Evolutionary conservation across 2,797 vertebrate genomes (phyloP).

Genomic region (Loris lydekkerianus): DNA sequence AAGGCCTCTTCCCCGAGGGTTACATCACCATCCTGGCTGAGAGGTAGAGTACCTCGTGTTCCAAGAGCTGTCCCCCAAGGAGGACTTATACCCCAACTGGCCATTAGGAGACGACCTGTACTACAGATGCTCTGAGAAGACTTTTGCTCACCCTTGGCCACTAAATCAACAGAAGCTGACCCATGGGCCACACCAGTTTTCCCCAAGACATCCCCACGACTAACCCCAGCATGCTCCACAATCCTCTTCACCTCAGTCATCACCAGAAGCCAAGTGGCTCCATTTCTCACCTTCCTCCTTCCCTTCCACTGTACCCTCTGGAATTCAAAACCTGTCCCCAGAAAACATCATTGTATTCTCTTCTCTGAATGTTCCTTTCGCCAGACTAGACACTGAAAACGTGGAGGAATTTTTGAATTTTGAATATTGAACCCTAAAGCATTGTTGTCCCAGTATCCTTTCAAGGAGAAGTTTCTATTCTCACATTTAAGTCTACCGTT

Average conservation of each 20-base stretch:
- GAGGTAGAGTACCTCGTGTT: background rate
- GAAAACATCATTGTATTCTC: background rate
- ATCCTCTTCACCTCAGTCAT: background rate
- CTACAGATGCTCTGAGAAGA: background rate
- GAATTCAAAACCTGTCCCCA: background rate
- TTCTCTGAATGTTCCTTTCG: slow-evolving; percentile 7
- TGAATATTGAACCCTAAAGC: background rate
- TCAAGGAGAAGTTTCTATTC: background rate
- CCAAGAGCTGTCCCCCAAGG: background rate
- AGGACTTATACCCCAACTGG: background rate
- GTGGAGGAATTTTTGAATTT: slow-evolving; percentile 35
- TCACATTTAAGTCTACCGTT: slow-evolving; percentile 36
- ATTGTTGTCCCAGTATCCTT: background rate
- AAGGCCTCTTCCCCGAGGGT: background rate
- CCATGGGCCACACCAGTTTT: background rate
- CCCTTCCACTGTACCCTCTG: background rate
- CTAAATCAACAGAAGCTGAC: background rate
- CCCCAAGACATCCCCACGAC: background rate
- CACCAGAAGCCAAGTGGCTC: background rate
- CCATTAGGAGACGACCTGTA: background rate
- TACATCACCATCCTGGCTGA: background rate
- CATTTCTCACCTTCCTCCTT: background rate
- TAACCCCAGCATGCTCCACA: background rate
- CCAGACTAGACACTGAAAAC: background rate
- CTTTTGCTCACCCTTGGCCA: background rate